phyloP scores from a whole-genome alignment of 2,113 vertebrate genomes.

The Odontophorus gujanensis region DNA sequence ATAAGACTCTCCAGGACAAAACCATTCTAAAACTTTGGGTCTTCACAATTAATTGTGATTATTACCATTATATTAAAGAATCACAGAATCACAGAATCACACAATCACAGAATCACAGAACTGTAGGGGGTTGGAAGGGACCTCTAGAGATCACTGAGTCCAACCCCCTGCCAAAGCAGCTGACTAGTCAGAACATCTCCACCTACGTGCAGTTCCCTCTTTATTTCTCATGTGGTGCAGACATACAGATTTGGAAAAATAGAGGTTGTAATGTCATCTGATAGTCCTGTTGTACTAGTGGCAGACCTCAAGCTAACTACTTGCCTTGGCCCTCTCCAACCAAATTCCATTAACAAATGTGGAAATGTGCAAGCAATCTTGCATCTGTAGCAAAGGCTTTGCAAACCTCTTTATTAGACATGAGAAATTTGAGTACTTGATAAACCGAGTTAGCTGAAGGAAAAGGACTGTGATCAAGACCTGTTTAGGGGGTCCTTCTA shows the following conservation, averaged over 20 bases:
- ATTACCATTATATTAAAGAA: background rate
- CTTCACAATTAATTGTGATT: background rate
- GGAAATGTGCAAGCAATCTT: background rate
- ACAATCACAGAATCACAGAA: too few relatives aligned
- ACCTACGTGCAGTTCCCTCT: background rate
- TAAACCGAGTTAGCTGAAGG: background rate
- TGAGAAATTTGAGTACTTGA: background rate
- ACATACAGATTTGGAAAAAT: background rate
- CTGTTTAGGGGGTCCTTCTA: background rate
- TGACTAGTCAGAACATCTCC: background rate
- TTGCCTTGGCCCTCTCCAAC: background rate
- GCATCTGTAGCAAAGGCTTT: background rate
- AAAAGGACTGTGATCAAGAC: background rate
- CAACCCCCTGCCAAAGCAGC: too few relatives aligned
- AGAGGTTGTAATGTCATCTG: background rate
- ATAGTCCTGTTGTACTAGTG: background rate
- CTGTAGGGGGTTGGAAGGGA: too few relatives aligned
- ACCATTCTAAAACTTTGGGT: background rate
- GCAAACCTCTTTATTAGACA: rapidly evolving
- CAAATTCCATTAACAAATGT: background rate
- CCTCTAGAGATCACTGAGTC: too few relatives aligned
- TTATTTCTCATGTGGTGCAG: background rate
- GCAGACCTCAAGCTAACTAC: background rate
- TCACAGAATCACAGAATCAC: too few relatives aligned
- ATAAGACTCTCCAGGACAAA: background rate